phyloP scores from a whole-genome alignment of 2,113 vertebrate genomes.

The Chaenocephalus aceratus region DNA sequence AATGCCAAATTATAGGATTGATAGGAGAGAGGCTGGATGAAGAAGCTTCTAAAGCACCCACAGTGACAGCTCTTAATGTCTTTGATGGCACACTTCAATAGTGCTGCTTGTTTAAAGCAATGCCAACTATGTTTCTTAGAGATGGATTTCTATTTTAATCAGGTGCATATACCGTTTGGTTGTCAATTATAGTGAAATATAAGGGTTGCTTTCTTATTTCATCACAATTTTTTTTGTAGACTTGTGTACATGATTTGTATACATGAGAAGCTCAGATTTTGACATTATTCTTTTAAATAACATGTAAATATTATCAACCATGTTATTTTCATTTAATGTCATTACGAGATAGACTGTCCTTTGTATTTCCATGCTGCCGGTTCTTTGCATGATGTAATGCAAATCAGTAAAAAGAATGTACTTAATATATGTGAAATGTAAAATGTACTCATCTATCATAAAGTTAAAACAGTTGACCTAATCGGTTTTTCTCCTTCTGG shows the following conservation, averaged over 20 bases:
- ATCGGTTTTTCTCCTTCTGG: too few species aligned
- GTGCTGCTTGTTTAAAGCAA: conserved; percentile 9
- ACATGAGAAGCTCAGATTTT: background rate
- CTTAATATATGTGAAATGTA: background rate
- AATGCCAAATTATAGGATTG: conserved; percentile 26
- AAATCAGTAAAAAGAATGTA: background rate
- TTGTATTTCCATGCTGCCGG: background rate
- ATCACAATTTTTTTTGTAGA: background rate
- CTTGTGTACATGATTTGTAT: background rate
- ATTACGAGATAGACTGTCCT: background rate
- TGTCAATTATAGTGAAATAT: background rate
- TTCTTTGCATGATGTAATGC: background rate
- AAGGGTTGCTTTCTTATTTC: background rate
- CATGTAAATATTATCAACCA: too few species aligned
- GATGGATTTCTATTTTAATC: conserved; percentile 5
- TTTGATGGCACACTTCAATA: conserved; percentile 14
- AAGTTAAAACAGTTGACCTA: background rate
- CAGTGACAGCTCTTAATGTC: background rate
- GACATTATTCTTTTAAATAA: background rate
- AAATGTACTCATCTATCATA: background rate
- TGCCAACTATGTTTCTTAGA: conserved; percentile 2
- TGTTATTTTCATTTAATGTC: too few species aligned
- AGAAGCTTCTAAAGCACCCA: conserved; percentile 8
- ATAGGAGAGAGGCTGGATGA: conserved; percentile 4
- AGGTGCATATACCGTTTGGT: background rate